Base-by-base conservation (phyloP, 2,888 invertebrate species). In the Megamerina dolium region DNA sequence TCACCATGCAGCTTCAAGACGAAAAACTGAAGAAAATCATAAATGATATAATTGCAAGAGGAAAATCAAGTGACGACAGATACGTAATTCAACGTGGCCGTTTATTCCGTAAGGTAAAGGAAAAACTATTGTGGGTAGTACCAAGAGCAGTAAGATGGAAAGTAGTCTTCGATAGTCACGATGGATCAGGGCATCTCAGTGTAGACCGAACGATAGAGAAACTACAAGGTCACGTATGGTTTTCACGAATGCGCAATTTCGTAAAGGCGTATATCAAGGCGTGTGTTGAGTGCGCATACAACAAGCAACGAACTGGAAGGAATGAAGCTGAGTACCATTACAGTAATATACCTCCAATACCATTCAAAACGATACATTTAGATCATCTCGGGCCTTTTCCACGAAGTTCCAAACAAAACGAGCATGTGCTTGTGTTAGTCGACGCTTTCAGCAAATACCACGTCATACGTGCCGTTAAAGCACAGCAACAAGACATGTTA, bases 201-300 rank as follows among this genome's bases (percentile, higher is more conserved):
- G 14, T 42, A 4, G 46, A 49, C 1, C 41, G 41, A 46, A 46
- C 49, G 19, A 23, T 45, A n/a, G 33, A 30, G 2, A 14, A 41
- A 10, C n/a, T 43, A 2, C 37, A 35, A 10, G 33, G 33, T 21
- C 19, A 32, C 23, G 33, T 47, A 13, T 43, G 47, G 47, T 41
- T 44, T n/a, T 41, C 41, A 1, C 19, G 35, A 8, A 41, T 41
- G 20, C 17, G 29, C 5, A 18, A n/a, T 12, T 41, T 27, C 5
- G 27, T 29, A 3, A 35, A 41, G 14, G 26, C n/a, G 9, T 41
- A 41, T 13, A 29, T 30, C n/a, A 37, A 42, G 5, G 33, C 40
- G 5, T 49, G 39, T 29, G 17, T 39, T 18, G 41, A 34, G 3
- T 73, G 70, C 38, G 37, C 67, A 3, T 66, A 61, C 23, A 56